A percentile compares a stretch with the other conserved stretches of the same genome.
These are phyloP conservation scores for Siphlonurus alternatus DNA, from an alignment of 2,888 invertebrate genomes.

Conservation along the genomic window DNA sequence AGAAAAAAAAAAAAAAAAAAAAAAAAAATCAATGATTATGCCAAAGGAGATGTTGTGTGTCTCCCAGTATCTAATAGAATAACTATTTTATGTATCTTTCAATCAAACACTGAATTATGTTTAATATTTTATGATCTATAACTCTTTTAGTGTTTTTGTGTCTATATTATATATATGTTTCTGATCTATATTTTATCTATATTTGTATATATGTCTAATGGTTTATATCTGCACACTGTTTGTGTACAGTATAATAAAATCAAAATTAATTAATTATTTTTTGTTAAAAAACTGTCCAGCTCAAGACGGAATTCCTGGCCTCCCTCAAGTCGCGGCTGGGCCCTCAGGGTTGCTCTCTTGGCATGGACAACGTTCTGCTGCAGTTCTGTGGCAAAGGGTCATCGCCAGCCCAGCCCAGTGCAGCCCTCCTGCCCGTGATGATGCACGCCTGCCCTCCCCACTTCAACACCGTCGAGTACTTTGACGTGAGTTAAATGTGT, in stretches of 20 bases:
- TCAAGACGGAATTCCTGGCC: constrained; percentile 51
- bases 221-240: background rate
- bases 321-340: constrained; percentile 33
- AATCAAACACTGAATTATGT: too few species aligned
- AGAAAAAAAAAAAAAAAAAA: too few species aligned
- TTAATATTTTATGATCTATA: too few species aligned
- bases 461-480: constrained; percentile 72
- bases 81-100: too few species aligned
- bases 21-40: too few species aligned
- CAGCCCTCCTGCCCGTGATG: constrained; percentile 48
- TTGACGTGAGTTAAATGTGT: constrained; percentile 47
- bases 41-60: too few species aligned
- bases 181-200: too few species aligned
- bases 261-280: background rate
- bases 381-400: constrained; percentile 56
- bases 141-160: too few species aligned
- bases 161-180: too few species aligned
- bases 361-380: constrained; percentile 34
- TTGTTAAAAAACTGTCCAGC: too few species aligned
- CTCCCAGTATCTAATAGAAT: too few species aligned
- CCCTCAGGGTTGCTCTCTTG: constrained; percentile 9
- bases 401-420: constrained; percentile 30
- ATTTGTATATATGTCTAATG: constrained; percentile 15
- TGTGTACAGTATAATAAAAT: background rate
- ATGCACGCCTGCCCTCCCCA: constrained; percentile 68